Evolutionary conservation across 2,888 invertebrate genomes (phyloP), one percentile per base, ranked within the genome.

Genomic region (Lordiphosa fenestrarum): DNA sequence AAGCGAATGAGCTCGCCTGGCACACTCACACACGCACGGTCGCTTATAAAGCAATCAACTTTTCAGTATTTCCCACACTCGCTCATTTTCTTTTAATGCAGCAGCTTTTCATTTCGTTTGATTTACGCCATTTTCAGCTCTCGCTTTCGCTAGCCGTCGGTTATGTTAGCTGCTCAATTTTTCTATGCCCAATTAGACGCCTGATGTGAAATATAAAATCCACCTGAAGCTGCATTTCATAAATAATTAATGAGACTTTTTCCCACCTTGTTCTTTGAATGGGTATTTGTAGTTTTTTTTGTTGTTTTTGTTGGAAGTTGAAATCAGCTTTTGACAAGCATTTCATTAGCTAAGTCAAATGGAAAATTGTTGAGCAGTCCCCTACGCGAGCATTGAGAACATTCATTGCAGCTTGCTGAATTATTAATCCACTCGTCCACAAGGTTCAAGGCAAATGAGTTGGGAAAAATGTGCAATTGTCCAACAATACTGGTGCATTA

Each of bases 61-160:
- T 71, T 67, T 41, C 35, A 59, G 60, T 72, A 78, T 71, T 63
- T 80, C 71, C 78, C 70, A 81, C 62, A 73, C 65, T 67, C 73
- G 76, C 74, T 70, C 84, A 84, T 81, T 76, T 47, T 69, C 69
- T 74, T 68, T 63, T 69, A 52, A 66, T 25, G 25, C 52, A 68
- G 58, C 53, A 35, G 52, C 49, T 53, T 61, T 75, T 60, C 48
- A 54, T 44, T 54, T 53, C 30, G 30, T 30, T 30, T 30, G 30
- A 30, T 30, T 30, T 30, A 30, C 30, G 10, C 30, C 30, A 30
- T 30, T 30, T 4, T 30, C 9, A 30, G 30, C 10, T 30, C 30
- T 10, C 30, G 9, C 9, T 30, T 30, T 3, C 30, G 3, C 30
- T 30, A 30, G 30, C 30, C 30, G 10, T 2, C 30, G 30, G 30